Evolutionary conservation across 1,140 invertebrate genomes (phyloP).

Genomic region (Apolygus lucorum): DNA sequence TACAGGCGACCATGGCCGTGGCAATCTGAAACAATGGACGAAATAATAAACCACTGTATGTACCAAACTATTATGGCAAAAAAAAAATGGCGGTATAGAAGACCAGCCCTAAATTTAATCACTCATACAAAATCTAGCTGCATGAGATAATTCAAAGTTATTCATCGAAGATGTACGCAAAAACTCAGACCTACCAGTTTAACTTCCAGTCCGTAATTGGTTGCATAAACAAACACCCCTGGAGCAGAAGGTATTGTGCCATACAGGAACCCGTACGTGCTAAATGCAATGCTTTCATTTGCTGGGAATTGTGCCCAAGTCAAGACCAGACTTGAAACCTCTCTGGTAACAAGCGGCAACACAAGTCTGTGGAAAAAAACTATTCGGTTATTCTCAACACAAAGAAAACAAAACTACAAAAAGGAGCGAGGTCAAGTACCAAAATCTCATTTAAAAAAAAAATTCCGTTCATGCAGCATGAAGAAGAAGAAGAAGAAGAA

Average conservation of each 20-base stretch:
- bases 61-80: too few relatives aligned
- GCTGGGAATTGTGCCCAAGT: constrained; percentile 31
- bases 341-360: constrained; percentile 76
- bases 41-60: too few relatives aligned
- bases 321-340: constrained; percentile 67
- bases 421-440: too few relatives aligned
- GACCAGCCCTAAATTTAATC: constrained; percentile 21
- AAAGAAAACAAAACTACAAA: too few relatives aligned
- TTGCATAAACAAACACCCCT: constrained; percentile 87
- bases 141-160: too few relatives aligned
- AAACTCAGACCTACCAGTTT: constrained; percentile 58
- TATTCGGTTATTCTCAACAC: background rate
- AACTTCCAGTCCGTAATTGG: constrained; percentile 74
- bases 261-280: constrained; percentile 91
- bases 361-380: constrained; percentile 53
- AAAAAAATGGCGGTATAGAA: background rate
- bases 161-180: too few relatives aligned
- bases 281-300: constrained; percentile 67
- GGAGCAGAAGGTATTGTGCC: constrained; percentile 93
- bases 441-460: too few relatives aligned
- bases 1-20: constrained; percentile 85
- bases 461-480: too few relatives aligned
- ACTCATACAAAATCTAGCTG: background rate
- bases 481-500: too few relatives aligned
- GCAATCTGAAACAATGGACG: constrained; percentile 53